Base-by-base conservation (phyloP, 1,140 invertebrate genomes). In the Tenebrio molitor region DNA sequence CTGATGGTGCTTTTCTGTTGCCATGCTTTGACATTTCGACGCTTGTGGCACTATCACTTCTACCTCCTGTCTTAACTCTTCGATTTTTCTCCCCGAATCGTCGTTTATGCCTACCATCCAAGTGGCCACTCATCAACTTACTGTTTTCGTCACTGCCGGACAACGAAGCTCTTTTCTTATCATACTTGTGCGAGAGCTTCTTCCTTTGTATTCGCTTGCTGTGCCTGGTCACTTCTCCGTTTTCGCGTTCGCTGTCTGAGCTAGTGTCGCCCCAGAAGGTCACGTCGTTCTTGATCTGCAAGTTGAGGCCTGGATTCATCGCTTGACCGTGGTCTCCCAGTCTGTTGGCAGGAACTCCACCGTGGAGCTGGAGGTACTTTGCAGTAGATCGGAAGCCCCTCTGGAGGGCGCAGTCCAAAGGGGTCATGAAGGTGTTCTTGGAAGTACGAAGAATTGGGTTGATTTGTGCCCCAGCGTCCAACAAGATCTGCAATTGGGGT, bases 341-440 rank as follows among this genome's bases (percentile, higher is more conserved):
- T 79, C 93, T 91, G 58, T 85, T 89, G 4, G 92, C 89, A 1
- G 94, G 91, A 17, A 94, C 85, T 0, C 94, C 96, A 3, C 96
- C 96, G 78, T 97, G 93, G 76, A 96, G 89, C 82, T 96, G 94
- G 16, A 98, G 87, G 83, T 96, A 95, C 83, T 98, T 97, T 25
- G 96, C 96, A 76, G 94, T 95, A 6, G 95, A 93, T 29, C 92
- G 87, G 83, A 95, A 91, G 0, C 94, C 94, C 53, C 93, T 89
- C 70, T 92, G 90, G 2, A 97, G 84, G 0, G 97, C 95, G 66
- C 94, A 94, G 83, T 99, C 97, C 73, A 97, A 84, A 0, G 96
- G 94, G 0, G 96, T 97, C 85, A 97, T 89, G 16, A 92, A 85
- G 42, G 91, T 87, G 42, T 95, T 94, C 81, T 94, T 93, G 0